Conservation (phyloP, 2,797 vertebrate species). For the Tinamus major region DNA sequence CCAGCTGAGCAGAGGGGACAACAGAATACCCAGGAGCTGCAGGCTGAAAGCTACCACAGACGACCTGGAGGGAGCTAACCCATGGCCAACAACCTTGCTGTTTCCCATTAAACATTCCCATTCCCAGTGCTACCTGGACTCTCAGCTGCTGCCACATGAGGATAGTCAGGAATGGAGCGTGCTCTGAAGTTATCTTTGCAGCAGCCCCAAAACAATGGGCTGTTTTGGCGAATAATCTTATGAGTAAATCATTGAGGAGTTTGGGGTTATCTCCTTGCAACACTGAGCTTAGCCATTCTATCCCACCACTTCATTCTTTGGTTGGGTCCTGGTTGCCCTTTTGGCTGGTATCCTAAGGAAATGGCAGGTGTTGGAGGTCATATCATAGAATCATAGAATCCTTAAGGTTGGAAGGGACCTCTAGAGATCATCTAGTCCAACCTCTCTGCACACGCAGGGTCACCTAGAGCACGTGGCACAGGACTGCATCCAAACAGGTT, state of each 20-base stretch:
- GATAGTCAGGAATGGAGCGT: not conserved
- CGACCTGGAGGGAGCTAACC: not conserved
- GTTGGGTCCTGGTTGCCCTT: not conserved
- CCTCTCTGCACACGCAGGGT: too few species aligned
- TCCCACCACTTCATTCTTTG: not conserved
- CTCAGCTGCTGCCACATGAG: not conserved
- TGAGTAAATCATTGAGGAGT: not conserved
- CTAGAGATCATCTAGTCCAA: too few species aligned
- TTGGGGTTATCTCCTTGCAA: not conserved
- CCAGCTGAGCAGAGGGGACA: not conserved
- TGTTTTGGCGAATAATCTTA: not conserved
- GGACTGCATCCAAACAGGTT: too few species aligned
- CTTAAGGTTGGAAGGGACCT: too few species aligned
- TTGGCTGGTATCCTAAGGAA: not conserved
- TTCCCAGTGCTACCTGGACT: not conserved
- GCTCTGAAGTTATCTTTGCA: not conserved
- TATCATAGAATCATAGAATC: too few species aligned
- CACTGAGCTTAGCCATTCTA: not conserved
- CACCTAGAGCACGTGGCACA: too few species aligned
- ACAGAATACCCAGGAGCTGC: not conserved
- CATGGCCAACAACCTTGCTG: not conserved
- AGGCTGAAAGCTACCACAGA: accelerated
- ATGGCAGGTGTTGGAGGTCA: not conserved
- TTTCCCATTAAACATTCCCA: not conserved
- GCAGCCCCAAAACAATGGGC: not conserved